Evolutionary conservation across 2,113 vertebrate genomes (phyloP).

Genomic region (Macroglossus sobrinus): DNA sequence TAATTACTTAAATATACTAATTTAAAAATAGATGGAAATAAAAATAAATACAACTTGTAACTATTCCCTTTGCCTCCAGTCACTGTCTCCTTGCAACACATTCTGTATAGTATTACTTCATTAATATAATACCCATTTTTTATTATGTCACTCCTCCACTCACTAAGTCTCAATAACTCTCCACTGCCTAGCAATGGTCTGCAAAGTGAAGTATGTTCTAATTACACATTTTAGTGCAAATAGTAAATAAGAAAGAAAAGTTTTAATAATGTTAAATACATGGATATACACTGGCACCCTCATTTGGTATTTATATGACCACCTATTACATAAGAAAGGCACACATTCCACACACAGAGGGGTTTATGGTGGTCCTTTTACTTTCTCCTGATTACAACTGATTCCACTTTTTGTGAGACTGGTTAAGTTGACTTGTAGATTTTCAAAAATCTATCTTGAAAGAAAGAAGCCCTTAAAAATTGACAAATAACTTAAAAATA

Average conservation of each 20-base stretch:
- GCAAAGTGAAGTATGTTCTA: background rate
- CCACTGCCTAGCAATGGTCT: background rate
- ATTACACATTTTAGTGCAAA: background rate
- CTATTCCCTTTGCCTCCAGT: background rate
- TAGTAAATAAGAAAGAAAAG: background rate
- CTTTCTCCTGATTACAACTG: background rate
- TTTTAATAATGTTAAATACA: background rate
- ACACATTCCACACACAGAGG: background rate
- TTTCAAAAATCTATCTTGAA: slow-evolving; percentile 8
- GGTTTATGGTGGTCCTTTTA: background rate
- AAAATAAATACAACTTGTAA: slow-evolving; percentile 14
- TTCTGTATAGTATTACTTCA: background rate
- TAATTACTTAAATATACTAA: background rate
- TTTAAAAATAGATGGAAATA: background rate
- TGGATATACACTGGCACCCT: background rate
- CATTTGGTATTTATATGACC: background rate
- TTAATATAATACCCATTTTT: background rate
- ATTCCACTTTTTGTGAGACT: background rate
- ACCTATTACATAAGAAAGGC: background rate
- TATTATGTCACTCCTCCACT: background rate
- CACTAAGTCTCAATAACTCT: background rate
- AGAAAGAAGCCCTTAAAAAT: background rate
- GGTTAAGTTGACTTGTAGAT: background rate
- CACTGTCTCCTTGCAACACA: background rate
- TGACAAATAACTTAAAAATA: slow-evolving; percentile 33